These are phyloP conservation scores for Terrapene triunguis DNA, from an alignment of 2,113 vertebrate species.

Conservation along the genomic window DNA sequence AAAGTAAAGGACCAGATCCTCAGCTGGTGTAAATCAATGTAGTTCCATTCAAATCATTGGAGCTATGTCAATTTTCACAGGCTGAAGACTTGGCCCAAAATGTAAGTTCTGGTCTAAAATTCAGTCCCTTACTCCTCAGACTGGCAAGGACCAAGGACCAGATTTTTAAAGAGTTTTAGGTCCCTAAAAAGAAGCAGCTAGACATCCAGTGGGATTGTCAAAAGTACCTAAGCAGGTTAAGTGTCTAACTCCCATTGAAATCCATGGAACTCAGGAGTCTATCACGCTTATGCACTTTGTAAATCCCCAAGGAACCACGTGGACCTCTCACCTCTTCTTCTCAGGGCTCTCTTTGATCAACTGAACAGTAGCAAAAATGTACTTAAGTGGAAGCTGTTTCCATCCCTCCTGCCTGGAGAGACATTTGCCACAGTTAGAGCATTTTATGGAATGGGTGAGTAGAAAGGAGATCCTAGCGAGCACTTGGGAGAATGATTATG, in stretches of 20 bases:
- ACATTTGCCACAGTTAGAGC: background rate
- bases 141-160: background rate
- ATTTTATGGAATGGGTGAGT: background rate
- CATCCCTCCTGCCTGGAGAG: background rate
- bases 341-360: background rate
- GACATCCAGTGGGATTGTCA: background rate
- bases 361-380: background rate
- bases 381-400: background rate
- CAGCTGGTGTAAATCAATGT: background rate
- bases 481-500: no score
- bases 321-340: background rate
- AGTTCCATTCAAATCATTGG: background rate
- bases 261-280: background rate
- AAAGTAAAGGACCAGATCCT: background rate
- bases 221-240: background rate
- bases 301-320: background rate
- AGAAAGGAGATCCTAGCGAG: background rate
- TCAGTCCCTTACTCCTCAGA: background rate
- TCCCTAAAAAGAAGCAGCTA: background rate
- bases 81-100: background rate
- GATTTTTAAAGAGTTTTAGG: background rate
- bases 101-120: background rate
- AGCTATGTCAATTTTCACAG: background rate
- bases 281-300: background rate
- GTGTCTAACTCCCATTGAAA: background rate